These are phyloP conservation scores for Ia io DNA, from an alignment of 2,113 vertebrate species.

Conservation along the genomic window DNA sequence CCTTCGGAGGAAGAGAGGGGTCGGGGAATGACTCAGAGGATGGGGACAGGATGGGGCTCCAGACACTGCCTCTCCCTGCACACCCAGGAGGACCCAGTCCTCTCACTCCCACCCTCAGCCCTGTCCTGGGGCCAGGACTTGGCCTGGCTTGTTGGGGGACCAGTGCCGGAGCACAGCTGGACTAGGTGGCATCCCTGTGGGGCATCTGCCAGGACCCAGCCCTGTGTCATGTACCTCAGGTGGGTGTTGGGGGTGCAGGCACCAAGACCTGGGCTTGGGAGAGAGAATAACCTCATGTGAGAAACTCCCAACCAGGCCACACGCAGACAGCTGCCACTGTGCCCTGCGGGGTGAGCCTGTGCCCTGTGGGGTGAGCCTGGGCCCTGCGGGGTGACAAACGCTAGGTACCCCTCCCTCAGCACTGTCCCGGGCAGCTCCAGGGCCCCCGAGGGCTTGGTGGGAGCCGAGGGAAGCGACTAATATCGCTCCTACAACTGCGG, in stretches of 20 bases:
- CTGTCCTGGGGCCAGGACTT: not conserved
- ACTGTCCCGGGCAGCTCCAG: not conserved
- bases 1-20: constrained; percentile 34
- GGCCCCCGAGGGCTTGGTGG: not conserved
- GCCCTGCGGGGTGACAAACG: not conserved
- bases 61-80: not conserved
- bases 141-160: not conserved
- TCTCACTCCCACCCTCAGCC: not conserved
- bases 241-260: not conserved
- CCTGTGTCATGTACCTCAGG: fast-evolving
- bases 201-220: not conserved
- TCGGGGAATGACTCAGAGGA: not conserved
- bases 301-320: not conserved
- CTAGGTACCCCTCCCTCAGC: not conserved
- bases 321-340: fast-evolving
- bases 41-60: fast-evolving
- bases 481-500: too few species aligned
- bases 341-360: not conserved
- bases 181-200: not conserved
- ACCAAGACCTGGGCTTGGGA: not conserved
- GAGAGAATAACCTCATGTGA: not conserved
- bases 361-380: not conserved
- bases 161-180: not conserved
- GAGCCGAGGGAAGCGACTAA: not conserved
- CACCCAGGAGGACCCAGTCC: not conserved